Evolutionary conservation across 2,888 invertebrate species (phyloP).

Genomic region (Nowickia ferox): DNA sequence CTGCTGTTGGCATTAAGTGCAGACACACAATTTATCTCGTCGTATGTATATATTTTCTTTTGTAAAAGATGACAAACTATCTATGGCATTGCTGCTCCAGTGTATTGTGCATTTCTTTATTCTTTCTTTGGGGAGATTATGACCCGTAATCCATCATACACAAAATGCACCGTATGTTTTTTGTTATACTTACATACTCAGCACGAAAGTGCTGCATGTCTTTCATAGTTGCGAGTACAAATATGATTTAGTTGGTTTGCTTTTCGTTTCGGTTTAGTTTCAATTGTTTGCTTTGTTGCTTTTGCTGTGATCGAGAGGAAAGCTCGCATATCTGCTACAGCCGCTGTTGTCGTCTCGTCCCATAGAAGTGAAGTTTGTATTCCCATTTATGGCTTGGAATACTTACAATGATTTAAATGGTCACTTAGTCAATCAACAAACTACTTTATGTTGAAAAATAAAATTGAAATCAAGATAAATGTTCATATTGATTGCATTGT

Average conservation of each 20-base stretch:
- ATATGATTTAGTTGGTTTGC: slow-evolving; percentile 32
- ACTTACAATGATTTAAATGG: slow-evolving; percentile 59
- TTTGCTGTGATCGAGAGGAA: not conserved
- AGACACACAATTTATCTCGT: slow-evolving; percentile 60
- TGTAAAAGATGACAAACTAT: slow-evolving; percentile 60
- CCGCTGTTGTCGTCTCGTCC: slow-evolving; percentile 12
- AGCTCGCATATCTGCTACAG: not conserved
- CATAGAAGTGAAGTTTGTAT: slow-evolving; percentile 5
- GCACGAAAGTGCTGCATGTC: not conserved
- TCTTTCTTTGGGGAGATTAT: slow-evolving; percentile 55
- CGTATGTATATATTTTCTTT: not conserved
- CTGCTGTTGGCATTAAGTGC: slow-evolving; percentile 50
- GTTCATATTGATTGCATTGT: slow-evolving; percentile 35
- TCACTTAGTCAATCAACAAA: slow-evolving; percentile 67
- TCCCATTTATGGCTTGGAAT: slow-evolving; percentile 28
- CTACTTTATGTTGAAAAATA: slow-evolving; percentile 59
- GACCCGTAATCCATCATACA: slow-evolving; percentile 64
- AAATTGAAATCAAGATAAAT: slow-evolving; percentile 55
- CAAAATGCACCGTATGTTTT: slow-evolving; percentile 9
- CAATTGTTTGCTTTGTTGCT: slow-evolving; percentile 9
- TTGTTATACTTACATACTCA: not conserved
- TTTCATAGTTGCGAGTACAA: not conserved
- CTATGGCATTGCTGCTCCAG: slow-evolving; percentile 18
- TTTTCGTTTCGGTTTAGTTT: slow-evolving; percentile 38
- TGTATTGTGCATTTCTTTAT: slow-evolving; percentile 30